Evolutionary conservation across 2,797 vertebrate species (phyloP), one percentile per base, ranked within the genome.

Genomic region (Denticeps clupeoides): DNA sequence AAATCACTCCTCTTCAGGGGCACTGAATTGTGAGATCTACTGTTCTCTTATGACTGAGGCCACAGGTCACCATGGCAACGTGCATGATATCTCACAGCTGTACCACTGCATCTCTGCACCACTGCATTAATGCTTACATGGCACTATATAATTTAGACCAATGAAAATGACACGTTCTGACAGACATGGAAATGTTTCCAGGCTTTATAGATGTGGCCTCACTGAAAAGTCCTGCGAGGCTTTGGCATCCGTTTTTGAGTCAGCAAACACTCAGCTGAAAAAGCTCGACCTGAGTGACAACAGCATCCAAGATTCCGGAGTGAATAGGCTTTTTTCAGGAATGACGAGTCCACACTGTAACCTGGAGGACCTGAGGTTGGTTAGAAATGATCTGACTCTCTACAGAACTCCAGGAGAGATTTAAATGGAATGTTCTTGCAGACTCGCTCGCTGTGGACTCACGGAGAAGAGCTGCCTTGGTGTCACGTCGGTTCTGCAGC

Each of bases 391-490:
- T 35, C 7, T 7, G 15, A 7, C 4, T 1, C 23, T 9, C 11
- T 1, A 12, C n/a, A n/a, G n/a, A n/a, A n/a, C n/a, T n/a, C n/a
- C n/a, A n/a, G n/a, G n/a, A n/a, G n/a, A n/a, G n/a, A n/a, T 29
- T 19, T 33, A 26, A 53, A 43, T 50, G 51, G 10, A 55, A 19
- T 7, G 35, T 45, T 16, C n/a, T 6, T 49, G 10, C 33, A 53
- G 51, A 8, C 7, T 70, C 6, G 51, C 26, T 25, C 3, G 24
- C 5, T 28, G 27, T 66, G 4, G 55, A 49, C 63, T 70, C 49
- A n/a, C n/a, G n/a, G 60, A 37, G 16, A 13, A 18, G n/a, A 29
- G 44, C 56, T 53, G 60, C 1, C 68, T 65, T 43, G 21, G 53
- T 1, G 10, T 53, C 25, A 33, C 43, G n/a, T 47, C 35, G 23